Base-by-base conservation (phyloP, 2,797 vertebrate species). In the Apogon talboti region DNA sequence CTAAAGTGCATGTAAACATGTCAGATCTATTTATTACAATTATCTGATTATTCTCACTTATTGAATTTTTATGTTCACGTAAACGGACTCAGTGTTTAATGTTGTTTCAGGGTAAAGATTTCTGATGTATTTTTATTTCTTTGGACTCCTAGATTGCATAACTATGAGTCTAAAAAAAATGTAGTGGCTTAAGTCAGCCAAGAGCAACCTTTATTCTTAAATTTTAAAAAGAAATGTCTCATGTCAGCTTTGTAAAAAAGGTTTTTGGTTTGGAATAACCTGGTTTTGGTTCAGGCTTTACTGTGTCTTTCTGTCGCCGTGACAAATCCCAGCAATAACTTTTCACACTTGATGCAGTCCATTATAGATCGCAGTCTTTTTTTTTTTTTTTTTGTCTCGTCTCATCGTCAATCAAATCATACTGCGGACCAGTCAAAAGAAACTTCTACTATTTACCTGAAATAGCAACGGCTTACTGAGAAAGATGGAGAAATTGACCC, bases 401-500 rank as follows among this genome's bases (percentile, higher is more conserved):
- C 10, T 60, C 35, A 52, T 67, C 2, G 0, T 57, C 45, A 71
- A 61, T 73, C 67, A 60, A 15, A 41, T 74, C 56, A 11, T 30
- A 47, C 33, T 41, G 33, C 46, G 63, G 54, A 64, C 14, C 63
- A 50, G 37, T 67, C 61, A 71, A 66, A 76, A 66, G 44, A 59
- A 66, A 49, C 42, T 75, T 71, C 70, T 56, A 12, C 40, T 21
- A 71, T 76, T 74, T 64, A 59, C 45, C 74, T 30, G 28, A 69
- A 67, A 42, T 21, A 50, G 65, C 47, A 45, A 48, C 14, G 35
- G 56, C 71, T 81, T 14, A 10, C 51, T 54, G n/a, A 63, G 72
- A 74, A n/a, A 14, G 52, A 73, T 41, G 51, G 55, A 62, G 67
- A 43, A 43, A 67, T 50, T 79, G 63, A 80, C 83, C 79, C 75